Evolutionary conservation across 2,113 vertebrate species (phyloP).

Genomic region (Menidia beryllina): DNA sequence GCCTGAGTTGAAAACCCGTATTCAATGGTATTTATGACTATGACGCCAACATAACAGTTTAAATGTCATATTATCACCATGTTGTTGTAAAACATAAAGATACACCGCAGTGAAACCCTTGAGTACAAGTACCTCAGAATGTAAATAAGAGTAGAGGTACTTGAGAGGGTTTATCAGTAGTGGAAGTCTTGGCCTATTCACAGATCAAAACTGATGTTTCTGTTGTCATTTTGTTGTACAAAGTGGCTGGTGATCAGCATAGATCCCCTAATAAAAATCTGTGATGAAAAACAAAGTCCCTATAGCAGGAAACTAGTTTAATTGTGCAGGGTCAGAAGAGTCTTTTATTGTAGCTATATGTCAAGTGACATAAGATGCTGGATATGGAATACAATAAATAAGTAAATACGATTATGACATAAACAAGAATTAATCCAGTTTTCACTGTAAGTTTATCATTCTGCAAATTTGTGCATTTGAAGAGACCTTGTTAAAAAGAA

Average conservation of each 20-base stretch:
- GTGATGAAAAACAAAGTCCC: conserved; percentile 10
- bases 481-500: no score
- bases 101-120: not conserved
- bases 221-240: conserved; percentile 8
- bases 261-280: conserved; percentile 7
- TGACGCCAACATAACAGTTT: not conserved
- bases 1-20: not conserved
- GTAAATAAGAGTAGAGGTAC: not conserved
- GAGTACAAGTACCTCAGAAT: not conserved
- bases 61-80: not conserved
- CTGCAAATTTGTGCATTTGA: no score
- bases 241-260: conserved; percentile 9
- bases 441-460: no score
- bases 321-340: not conserved
- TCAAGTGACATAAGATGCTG: conserved; percentile 1
- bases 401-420: no score
- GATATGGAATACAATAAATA: no score
- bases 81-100: conserved; percentile 4
- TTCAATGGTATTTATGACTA: not conserved
- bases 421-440: no score
- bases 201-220: not conserved
- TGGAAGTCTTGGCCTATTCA: not conserved
- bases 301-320: not conserved
- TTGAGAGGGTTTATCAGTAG: not conserved
- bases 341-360: not conserved